Evolutionary conservation across 1,140 invertebrate genomes (phyloP).

Genomic region (Megathymus violae): DNA sequence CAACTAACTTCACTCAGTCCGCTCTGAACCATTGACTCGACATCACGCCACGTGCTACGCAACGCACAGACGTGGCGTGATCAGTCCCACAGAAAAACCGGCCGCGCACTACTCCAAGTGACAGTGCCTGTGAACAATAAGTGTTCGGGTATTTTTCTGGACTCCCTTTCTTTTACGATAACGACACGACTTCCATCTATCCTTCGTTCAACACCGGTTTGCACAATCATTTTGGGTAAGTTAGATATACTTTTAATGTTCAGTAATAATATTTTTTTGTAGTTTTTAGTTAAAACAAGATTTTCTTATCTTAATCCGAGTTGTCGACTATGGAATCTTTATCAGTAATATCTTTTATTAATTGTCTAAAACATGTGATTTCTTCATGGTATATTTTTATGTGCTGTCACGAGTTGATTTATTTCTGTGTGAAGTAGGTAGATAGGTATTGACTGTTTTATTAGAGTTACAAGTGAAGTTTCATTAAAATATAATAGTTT

Average conservation of each 20-base stretch:
- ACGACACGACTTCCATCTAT: constrained; percentile 46
- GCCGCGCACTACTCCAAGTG: constrained; percentile 66
- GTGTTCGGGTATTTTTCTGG: constrained; percentile 58
- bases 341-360: constrained; percentile 8
- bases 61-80: constrained; percentile 62
- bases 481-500: neutral
- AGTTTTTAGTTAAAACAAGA: no score
- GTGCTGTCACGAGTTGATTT: constrained; percentile 18
- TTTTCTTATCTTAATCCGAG: neutral
- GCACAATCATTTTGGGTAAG: constrained; percentile 68
- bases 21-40: constrained; percentile 58
- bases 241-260: no score
- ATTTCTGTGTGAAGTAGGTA: constrained; percentile 25
- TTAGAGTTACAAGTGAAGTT: neutral
- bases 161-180: constrained; percentile 49
- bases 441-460: constrained; percentile 14
- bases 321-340: neutral
- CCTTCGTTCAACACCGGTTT: constrained; percentile 49
- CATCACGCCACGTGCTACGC: constrained; percentile 54
- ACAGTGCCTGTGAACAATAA: constrained; percentile 74
- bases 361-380: constrained; percentile 6
- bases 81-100: constrained; percentile 62
- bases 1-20: constrained; percentile 54
- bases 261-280: no score
- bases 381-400: constrained; percentile 45